These are phyloP conservation scores for Phaethornis superciliosus DNA, from an alignment of 2,113 vertebrate species.

Conservation along the genomic window DNA sequence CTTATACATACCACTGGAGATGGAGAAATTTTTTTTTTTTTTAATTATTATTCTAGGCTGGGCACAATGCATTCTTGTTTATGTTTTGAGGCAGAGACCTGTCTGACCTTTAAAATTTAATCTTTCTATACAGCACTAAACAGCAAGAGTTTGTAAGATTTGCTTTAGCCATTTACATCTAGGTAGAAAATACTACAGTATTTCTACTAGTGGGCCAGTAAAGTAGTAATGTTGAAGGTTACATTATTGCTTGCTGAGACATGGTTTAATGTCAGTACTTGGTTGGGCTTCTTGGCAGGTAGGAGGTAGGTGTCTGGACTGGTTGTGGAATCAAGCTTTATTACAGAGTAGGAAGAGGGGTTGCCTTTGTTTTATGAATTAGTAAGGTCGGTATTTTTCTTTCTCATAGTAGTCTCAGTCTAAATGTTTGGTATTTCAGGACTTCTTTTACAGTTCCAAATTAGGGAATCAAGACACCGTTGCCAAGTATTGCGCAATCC, in stretches of 20 bases:
- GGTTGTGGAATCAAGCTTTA: background rate
- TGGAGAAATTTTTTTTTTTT: background rate
- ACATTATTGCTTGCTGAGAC: background rate
- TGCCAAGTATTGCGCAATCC: background rate
- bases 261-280: background rate
- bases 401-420: background rate
- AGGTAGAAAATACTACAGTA: fast-evolving
- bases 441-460: background rate
- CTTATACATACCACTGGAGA: background rate
- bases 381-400: background rate
- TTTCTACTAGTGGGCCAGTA: background rate
- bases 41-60: background rate
- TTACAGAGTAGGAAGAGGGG: background rate
- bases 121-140: background rate
- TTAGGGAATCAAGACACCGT: background rate
- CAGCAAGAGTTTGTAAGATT: background rate
- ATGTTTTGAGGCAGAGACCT: background rate
- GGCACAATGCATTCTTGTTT: background rate
- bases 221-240: background rate
- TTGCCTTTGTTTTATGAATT: background rate
- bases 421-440: background rate
- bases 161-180: background rate
- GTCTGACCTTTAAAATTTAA: background rate
- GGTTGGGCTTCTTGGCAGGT: background rate
- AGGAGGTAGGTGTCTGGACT: background rate